A percentile compares a stretch with the other conserved stretches of the same genome.
phyloP scores from a whole-genome alignment of 1,140 invertebrate species.

The Xylocopa sonorina region DNA sequence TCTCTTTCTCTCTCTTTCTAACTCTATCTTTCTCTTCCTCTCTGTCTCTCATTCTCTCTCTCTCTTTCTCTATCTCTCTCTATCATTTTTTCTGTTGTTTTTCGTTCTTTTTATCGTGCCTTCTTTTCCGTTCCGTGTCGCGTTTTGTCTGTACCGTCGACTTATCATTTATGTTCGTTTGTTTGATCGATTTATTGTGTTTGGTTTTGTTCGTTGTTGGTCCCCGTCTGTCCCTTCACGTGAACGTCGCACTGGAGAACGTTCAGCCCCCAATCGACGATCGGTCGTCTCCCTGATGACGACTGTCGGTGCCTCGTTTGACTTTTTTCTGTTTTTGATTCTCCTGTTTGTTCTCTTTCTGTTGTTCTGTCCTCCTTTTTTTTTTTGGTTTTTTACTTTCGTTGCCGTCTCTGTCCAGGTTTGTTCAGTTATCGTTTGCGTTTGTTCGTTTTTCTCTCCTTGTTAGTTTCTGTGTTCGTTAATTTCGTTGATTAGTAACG shows the following conservation, averaged over 20 bases:
- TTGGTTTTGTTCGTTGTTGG: background rate
- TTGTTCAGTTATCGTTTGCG: background rate
- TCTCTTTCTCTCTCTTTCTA: slow-evolving; percentile 20
- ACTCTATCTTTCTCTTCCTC: slow-evolving; percentile 6
- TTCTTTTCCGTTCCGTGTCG: background rate
- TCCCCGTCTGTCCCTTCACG: background rate
- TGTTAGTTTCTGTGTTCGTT: slow-evolving; percentile 31
- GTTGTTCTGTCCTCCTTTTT: slow-evolving; percentile 2
- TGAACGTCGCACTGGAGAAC: slow-evolving; percentile 30
- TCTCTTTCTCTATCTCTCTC: background rate
- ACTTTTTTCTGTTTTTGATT: slow-evolving; percentile 4
- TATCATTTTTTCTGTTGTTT: background rate
- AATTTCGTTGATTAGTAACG: slow-evolving; percentile 51
- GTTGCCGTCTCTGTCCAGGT: slow-evolving; percentile 22
- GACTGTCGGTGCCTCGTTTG: slow-evolving; percentile 17
- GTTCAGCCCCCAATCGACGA: slow-evolving; percentile 12
- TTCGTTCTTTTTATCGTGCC: background rate
- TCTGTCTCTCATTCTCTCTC: slow-evolving; percentile 13
- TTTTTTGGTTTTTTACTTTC: too few species aligned
- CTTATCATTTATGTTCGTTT: too few species aligned
- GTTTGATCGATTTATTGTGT: background rate
- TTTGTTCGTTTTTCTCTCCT: background rate
- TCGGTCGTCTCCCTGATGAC: slow-evolving; percentile 18
- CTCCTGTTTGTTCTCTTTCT: background rate
- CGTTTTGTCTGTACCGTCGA: background rate